These are phyloP conservation scores for Chloromyia formosa DNA, from an alignment of 2,888 invertebrate genomes.

Conservation along the genomic window DNA sequence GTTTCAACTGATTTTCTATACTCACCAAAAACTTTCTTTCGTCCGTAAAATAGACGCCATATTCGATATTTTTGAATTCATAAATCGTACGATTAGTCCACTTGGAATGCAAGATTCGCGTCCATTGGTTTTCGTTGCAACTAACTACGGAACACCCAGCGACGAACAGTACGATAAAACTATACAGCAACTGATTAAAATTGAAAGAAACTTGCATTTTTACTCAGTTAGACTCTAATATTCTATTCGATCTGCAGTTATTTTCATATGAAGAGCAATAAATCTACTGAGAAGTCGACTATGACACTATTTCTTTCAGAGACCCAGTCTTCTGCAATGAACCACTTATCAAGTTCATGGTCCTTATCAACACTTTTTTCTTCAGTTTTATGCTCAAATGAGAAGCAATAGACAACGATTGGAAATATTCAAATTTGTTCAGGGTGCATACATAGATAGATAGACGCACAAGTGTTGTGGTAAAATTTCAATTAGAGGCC, in stretches of 20 bases:
- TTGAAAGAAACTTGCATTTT: not conserved
- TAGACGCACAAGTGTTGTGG: too few species aligned
- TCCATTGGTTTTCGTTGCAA: not conserved
- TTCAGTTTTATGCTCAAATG: too few species aligned
- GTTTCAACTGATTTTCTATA: too few species aligned
- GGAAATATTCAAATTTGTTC: too few species aligned
- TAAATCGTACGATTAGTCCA: slow-evolving; percentile 33
- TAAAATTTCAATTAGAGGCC: too few species aligned
- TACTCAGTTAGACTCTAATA: not conserved
- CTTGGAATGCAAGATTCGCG: slow-evolving; percentile 1
- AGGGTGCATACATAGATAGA: too few species aligned
- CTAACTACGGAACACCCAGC: not conserved
- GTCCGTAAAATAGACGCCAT: slow-evolving; percentile 15
- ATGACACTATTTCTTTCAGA: not conserved
- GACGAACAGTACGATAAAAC: not conserved
- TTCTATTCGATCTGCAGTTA: not conserved
- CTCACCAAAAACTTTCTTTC: slow-evolving; percentile 22
- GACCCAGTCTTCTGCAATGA: slow-evolving; percentile 7
- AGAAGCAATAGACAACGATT: too few species aligned
- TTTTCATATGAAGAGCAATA: not conserved
- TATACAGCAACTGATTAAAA: not conserved
- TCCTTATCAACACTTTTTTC: slow-evolving; percentile 11
- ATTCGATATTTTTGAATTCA: slow-evolving; percentile 17
- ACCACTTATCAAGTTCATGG: slow-evolving; percentile 34
- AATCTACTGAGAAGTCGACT: not conserved